A percentile compares a stretch with the other conserved stretches of the same genome.
These are phyloP conservation scores for Streblospio benedicti DNA, from an alignment of 1,140 invertebrate species.

Conservation along the genomic window DNA sequence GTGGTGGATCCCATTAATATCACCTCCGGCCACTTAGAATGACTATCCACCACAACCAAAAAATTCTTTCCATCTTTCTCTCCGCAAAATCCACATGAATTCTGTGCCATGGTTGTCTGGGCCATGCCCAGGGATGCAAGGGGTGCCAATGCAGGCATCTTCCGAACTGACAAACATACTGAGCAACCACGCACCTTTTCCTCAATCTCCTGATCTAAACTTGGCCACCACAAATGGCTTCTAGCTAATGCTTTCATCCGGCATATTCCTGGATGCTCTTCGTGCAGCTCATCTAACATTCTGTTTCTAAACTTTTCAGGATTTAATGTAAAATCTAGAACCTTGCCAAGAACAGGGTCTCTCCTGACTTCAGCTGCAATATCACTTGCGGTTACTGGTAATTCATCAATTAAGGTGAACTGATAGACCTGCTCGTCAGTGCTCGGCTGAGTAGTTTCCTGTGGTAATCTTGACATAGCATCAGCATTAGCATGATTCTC, in stretches of 20 bases:
- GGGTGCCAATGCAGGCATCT: slow-evolving; percentile 21
- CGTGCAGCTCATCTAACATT: not conserved
- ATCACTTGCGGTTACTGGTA: too few relatives aligned
- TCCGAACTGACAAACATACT: slow-evolving; percentile 26
- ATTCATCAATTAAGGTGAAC: too few relatives aligned
- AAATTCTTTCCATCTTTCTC: slow-evolving; percentile 11
- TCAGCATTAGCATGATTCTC: too few relatives aligned
- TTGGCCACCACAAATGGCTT: slow-evolving; percentile 4
- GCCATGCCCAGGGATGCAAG: slow-evolving; percentile 22
- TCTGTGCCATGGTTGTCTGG: not conserved
- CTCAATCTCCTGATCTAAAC: slow-evolving; percentile 5
- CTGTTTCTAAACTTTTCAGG: too few relatives aligned
- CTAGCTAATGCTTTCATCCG: slow-evolving; percentile 5
- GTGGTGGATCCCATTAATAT: not conserved
- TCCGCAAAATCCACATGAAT: slow-evolving; percentile 7
- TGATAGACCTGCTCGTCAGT: too few relatives aligned
- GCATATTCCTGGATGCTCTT: not conserved
- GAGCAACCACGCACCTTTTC: not conserved
- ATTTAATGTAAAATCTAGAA: too few relatives aligned
- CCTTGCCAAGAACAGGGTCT: too few relatives aligned
- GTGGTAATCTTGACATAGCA: too few relatives aligned
- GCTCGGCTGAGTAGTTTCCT: too few relatives aligned
- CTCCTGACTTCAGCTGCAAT: too few relatives aligned
- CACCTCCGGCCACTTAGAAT: slow-evolving; percentile 9
- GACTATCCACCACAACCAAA: not conserved